phyloP scores from a whole-genome alignment of 2,797 vertebrate species.

The Onychomys leucogaster region DNA sequence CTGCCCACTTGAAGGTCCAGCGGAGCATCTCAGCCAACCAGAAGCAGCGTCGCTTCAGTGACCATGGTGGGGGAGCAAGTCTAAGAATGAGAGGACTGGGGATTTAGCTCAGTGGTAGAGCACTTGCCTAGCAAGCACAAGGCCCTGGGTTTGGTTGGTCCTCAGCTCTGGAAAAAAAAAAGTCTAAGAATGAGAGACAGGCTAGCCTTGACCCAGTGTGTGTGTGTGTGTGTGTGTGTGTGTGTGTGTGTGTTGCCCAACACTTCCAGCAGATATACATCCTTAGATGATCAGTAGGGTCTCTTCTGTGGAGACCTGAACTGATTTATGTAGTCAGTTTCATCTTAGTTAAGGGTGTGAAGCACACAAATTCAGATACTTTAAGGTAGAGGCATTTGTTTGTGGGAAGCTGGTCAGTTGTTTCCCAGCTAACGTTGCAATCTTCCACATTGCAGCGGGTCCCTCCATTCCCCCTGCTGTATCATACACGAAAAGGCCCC shows the following conservation, averaged over 20 bases:
- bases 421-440: conserved; percentile 72
- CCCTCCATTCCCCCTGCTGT: conserved; percentile 94
- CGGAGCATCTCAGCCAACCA: conserved; percentile 98
- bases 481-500: conserved; percentile 94
- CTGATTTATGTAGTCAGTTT: background rate
- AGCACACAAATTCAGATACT: background rate
- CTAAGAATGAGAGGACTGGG: conserved; percentile 88
- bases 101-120: too few species aligned
- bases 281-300: background rate
- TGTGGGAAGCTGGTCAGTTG: conserved; percentile 52
- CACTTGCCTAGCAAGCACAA: too few species aligned
- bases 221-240: background rate
- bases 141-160: too few species aligned
- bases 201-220: background rate
- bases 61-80: conserved; percentile 91
- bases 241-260: conserved; percentile 51
- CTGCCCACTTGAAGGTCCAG: conserved; percentile 98
- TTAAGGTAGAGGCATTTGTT: background rate
- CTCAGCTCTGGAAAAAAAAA: too few species aligned
- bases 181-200: conserved; percentile 86
- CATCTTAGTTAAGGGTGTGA: background rate
- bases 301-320: background rate
- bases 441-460: conserved; percentile 89
- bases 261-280: conserved; percentile 13
- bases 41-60: conserved; percentile 93